These are phyloP conservation scores for Odontocolon sp. DNA, from an alignment of 2,888 invertebrate genomes.

Conservation along the genomic window DNA sequence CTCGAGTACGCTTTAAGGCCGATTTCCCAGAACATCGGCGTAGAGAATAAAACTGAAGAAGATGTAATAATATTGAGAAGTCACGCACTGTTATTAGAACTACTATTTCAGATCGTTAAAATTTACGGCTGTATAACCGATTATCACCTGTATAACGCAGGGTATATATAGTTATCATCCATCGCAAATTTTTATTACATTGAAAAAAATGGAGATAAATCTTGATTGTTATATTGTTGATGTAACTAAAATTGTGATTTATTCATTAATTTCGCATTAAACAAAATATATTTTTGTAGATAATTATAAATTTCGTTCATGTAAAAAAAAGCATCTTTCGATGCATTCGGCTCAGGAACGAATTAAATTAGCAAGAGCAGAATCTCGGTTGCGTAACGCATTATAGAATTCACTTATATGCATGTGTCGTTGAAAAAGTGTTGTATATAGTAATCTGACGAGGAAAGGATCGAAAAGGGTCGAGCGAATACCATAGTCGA, in stretches of 20 bases:
- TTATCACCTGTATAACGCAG: slow-evolving; percentile 56
- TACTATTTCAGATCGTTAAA: slow-evolving; percentile 61
- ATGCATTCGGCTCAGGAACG: no score
- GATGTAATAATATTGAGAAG: slow-evolving; percentile 5
- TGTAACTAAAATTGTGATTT: no score
- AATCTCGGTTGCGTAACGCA: slow-evolving; percentile 17
- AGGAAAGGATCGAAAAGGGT: slow-evolving; percentile 35
- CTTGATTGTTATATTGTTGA: no score
- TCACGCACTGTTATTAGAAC: slow-evolving; percentile 49
- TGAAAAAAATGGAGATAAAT: no score
- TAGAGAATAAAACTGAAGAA: not conserved
- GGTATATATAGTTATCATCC: slow-evolving; percentile 23
- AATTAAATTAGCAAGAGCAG: slow-evolving; percentile 6
- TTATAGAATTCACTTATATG: no score
- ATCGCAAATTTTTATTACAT: not conserved
- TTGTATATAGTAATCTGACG: not conserved
- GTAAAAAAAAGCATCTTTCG: no score
- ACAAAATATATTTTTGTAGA: no score
- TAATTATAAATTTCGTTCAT: not conserved
- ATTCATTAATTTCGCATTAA: no score
- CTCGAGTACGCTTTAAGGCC: not conserved
- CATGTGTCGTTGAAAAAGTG: not conserved
- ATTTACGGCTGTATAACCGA: slow-evolving; percentile 43
- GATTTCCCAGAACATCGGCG: slow-evolving; percentile 5
- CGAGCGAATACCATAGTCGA: slow-evolving; percentile 15